These are phyloP conservation scores for Panagrolaimus sp. DNA, from an alignment of 1,140 invertebrate species.

Conservation along the genomic window DNA sequence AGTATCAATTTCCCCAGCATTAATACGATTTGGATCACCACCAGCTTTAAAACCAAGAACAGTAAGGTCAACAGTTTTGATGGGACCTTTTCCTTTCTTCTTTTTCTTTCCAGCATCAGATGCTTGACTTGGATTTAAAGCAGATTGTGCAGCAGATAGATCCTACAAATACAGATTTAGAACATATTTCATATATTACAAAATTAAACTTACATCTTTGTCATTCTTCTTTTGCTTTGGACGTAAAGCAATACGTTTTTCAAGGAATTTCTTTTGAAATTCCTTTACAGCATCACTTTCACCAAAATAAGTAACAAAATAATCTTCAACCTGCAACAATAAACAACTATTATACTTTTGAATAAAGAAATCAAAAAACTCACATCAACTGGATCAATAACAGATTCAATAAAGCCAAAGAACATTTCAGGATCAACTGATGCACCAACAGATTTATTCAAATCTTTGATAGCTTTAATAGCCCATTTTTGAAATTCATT, in stretches of 20 bases:
- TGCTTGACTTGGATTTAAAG: neutral
- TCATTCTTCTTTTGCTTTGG: conserved; percentile 21
- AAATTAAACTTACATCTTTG: conserved; percentile 34
- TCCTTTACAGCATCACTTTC: conserved; percentile 38
- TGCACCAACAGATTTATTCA: conserved; percentile 24
- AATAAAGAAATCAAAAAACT: neutral
- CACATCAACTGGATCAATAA: conserved; percentile 42
- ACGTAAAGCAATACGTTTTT: conserved; percentile 40
- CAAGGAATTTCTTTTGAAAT: conserved; percentile 44
- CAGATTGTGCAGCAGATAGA: conserved; percentile 36
- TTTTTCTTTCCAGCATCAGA: conserved; percentile 2
- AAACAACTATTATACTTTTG: conserved; percentile 8
- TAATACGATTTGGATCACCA: conserved; percentile 40
- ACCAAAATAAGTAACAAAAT: conserved; percentile 41
- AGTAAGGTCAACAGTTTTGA: conserved; percentile 19
- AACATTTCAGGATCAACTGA: conserved; percentile 39
- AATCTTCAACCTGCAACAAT: conserved; percentile 35
- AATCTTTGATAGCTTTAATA: conserved; percentile 32
- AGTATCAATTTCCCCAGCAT: conserved; percentile 32
- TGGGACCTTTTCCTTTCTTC: too few species aligned
- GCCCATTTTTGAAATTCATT: conserved; percentile 29
- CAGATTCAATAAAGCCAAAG: conserved; percentile 24
- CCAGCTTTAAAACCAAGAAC: conserved; percentile 31
- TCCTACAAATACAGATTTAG: conserved; percentile 31
- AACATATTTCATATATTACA: neutral